Base-by-base conservation (phyloP, 2,888 invertebrate genomes). In the Ochropacha duplaris region DNA sequence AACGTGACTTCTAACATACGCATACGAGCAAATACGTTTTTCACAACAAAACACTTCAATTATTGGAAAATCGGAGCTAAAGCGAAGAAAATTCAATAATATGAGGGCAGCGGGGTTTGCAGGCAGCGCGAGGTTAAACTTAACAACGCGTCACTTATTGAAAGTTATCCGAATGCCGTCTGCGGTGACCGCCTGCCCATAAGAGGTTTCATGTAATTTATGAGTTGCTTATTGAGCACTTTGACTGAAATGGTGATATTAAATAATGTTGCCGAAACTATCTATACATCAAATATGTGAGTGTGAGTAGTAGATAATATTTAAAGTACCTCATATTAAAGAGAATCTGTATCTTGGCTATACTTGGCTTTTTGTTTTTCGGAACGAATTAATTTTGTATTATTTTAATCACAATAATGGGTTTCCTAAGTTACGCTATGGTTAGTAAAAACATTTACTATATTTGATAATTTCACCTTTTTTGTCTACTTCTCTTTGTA, bases 61-160 rank as follows among this genome's bases (percentile, higher is more conserved):
- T 78, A 81, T 84, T 81, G 81, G 74, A 83, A 84, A 82, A 83
- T 75, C 75, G 60, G 60, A 71, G 69, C 63, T 68, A 59, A 71
- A 69, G 71, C 74, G 76, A 74, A 79, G 79, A 79, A 83, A 82
- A 81, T 84, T 84, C 76, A 80, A 82, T 84, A 84, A 79, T 74
- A 74, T 71, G 68, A 70, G 68, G 70, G 72, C 66, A 71, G 64
- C 61, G 58, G 64, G 61, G 70, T 68, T 67, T 70, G 60, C 67
- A 66, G 69, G 54, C 65, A 56, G 59, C 51, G 55, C 19, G 51
- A 67, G 66, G 59, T 66, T 61, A 66, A 64, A 56, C 69, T 66
- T 71, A 69, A 72, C 70, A 65, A 69, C 74, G 72, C 69, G 71
- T 68, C 73, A 69, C 67, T 81, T 83, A 81, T 81, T 79, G 79